These are phyloP conservation scores for Pterocles orientalis DNA, from an alignment of 2,113 vertebrate species.

Conservation along the genomic window DNA sequence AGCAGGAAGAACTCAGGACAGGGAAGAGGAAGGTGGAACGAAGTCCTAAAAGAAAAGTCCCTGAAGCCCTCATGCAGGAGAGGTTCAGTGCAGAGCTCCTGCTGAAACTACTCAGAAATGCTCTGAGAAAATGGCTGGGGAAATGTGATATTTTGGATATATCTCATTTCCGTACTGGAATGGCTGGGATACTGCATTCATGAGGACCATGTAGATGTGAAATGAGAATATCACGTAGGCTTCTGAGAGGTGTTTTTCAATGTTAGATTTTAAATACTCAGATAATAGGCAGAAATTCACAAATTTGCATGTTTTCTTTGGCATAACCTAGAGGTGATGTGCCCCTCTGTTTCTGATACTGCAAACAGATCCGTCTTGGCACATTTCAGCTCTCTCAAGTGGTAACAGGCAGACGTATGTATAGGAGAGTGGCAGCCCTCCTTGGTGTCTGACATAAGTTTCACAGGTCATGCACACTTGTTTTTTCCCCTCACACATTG, in stretches of 20 bases:
- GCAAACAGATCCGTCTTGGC: background rate
- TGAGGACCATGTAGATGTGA: background rate
- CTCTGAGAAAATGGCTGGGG: background rate
- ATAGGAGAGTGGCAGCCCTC: background rate
- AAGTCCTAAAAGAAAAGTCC: background rate
- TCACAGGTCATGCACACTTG: accelerated
- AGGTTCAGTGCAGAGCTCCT: background rate
- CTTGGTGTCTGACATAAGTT: background rate
- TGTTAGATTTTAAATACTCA: background rate
- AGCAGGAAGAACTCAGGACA: background rate
- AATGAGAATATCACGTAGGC: accelerated
- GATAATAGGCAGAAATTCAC: background rate
- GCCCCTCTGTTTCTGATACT: background rate
- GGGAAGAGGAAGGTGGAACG: accelerated
- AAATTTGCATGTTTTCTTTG: background rate
- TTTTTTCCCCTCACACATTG: background rate
- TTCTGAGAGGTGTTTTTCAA: background rate
- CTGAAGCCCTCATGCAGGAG: background rate
- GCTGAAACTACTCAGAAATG: background rate
- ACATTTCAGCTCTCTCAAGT: background rate
- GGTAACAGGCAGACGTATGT: background rate
- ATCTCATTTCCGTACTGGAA: accelerated
- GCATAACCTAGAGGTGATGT: background rate
- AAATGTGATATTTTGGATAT: background rate
- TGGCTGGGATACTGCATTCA: accelerated